phyloP scores from a whole-genome alignment of 1,140 invertebrate species.

The Acyrthosiphon pisum region DNA sequence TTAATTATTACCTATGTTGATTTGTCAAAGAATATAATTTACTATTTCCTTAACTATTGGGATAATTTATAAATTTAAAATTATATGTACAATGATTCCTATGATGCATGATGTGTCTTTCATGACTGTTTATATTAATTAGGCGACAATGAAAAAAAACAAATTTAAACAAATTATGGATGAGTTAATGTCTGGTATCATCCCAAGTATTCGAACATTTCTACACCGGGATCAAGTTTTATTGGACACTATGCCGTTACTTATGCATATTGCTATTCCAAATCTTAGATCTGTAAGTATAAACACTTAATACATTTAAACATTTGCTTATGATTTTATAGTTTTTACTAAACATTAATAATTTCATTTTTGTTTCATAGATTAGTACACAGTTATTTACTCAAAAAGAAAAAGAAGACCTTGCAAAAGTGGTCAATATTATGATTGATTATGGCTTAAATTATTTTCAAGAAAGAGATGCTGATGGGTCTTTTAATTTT shows the following conservation, averaged over 20 bases:
- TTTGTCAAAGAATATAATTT: background rate
- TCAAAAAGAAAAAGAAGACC: constrained; percentile 74
- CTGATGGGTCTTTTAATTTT: constrained; percentile 82
- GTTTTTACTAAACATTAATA: background rate
- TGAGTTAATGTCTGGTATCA: constrained; percentile 71
- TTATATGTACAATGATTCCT: background rate
- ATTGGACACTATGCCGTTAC: constrained; percentile 76
- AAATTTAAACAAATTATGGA: constrained; percentile 69
- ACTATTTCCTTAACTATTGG: background rate
- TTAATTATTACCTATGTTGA: background rate
- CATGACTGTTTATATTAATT: constrained; percentile 60
- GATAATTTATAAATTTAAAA: background rate
- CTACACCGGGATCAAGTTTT: constrained; percentile 68
- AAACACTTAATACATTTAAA: constrained; percentile 57
- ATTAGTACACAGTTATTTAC: constrained; percentile 78
- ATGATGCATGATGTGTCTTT: background rate
- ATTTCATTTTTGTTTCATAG: constrained; percentile 62
- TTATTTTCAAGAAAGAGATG: constrained; percentile 79
- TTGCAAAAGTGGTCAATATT: constrained; percentile 76
- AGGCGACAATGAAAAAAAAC: constrained; percentile 69
- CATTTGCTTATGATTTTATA: constrained; percentile 41
- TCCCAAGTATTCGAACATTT: constrained; percentile 69
- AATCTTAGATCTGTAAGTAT: constrained; percentile 75
- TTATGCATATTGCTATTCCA: constrained; percentile 80
- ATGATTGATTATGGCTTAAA: constrained; percentile 91